A percentile compares a stretch with the other conserved stretches of the same genome.
Conservation (phyloP, 2,797 vertebrate genomes). For the Sternotherus odoratus region DNA sequence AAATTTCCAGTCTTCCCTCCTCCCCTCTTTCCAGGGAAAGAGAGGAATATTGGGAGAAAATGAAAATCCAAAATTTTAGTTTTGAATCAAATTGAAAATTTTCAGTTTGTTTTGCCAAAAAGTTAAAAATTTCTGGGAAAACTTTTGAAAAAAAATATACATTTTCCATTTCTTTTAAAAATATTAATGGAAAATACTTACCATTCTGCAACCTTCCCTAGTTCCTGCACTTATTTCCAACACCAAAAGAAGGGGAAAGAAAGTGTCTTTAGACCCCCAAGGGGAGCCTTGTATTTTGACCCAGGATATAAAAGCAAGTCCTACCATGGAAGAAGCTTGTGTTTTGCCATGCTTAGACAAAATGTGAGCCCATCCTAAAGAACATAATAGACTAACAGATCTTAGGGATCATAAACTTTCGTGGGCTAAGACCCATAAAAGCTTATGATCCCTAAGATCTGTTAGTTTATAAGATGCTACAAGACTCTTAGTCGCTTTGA, state of each 20-base stretch:
- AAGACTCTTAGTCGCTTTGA: too few relatives aligned
- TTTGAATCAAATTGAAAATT: neutral
- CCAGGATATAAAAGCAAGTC: neutral
- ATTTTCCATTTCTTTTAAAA: neutral
- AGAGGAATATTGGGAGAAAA: neutral
- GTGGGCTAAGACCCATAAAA: too few relatives aligned
- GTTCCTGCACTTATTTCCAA: neutral
- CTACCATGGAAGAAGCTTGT: neutral
- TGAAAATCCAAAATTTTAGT: neutral
- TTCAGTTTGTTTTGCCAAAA: neutral
- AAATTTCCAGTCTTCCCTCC: neutral
- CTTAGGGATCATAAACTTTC: too few relatives aligned
- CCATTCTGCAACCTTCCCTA: neutral
- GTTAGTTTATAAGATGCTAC: too few relatives aligned
- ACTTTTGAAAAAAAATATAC: neutral
- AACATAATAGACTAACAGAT: neutral
- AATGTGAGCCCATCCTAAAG: neutral
- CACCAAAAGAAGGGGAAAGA: neutral
- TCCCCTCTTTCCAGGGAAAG: neutral
- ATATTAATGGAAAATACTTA: neutral
- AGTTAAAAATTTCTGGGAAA: neutral
- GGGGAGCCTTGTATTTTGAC: fast-evolving
- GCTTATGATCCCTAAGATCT: too few relatives aligned
- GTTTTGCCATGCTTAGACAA: neutral
- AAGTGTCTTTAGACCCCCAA: fast-evolving